phyloP scores from a whole-genome alignment of 2,888 invertebrate species.

The Tholera decimalis region DNA sequence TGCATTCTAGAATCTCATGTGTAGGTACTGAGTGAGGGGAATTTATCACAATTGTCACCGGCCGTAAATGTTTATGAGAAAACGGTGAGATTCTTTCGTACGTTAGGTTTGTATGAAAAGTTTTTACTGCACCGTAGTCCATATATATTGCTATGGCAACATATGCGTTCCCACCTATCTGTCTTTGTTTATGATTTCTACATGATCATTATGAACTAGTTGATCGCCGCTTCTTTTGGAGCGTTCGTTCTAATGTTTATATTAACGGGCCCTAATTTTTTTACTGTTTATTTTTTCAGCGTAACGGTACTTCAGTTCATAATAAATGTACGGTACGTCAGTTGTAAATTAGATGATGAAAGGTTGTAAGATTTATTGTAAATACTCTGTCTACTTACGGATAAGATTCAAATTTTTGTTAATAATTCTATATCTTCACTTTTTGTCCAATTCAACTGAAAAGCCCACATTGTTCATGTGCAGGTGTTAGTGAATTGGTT shows the following conservation, averaged over 20 bases:
- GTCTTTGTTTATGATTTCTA: conserved; percentile 16
- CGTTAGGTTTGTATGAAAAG: background rate
- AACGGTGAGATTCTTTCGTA: background rate
- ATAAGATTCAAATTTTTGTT: background rate
- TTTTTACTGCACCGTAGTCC: background rate
- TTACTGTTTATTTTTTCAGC: conserved; percentile 16
- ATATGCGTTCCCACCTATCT: background rate
- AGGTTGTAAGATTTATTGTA: conserved; percentile 30
- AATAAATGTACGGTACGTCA: background rate
- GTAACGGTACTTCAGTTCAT: background rate
- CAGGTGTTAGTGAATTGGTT: background rate
- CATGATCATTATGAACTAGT: conserved; percentile 1
- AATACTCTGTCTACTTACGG: background rate
- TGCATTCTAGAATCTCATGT: background rate
- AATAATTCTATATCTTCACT: background rate
- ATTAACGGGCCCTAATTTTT: conserved; percentile 2
- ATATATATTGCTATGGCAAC: background rate
- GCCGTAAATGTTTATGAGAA: background rate
- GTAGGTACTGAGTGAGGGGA: no score
- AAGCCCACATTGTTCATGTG: background rate
- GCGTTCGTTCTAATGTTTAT: conserved; percentile 9
- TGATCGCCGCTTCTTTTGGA: background rate
- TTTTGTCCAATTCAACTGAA: no score
- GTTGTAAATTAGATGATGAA: conserved; percentile 23
- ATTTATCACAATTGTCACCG: background rate